Evolutionary conservation across 1,140 invertebrate genomes (phyloP), one percentile per base, ranked within the genome.

Genomic region (Diabrotica undecimpunctata): DNA sequence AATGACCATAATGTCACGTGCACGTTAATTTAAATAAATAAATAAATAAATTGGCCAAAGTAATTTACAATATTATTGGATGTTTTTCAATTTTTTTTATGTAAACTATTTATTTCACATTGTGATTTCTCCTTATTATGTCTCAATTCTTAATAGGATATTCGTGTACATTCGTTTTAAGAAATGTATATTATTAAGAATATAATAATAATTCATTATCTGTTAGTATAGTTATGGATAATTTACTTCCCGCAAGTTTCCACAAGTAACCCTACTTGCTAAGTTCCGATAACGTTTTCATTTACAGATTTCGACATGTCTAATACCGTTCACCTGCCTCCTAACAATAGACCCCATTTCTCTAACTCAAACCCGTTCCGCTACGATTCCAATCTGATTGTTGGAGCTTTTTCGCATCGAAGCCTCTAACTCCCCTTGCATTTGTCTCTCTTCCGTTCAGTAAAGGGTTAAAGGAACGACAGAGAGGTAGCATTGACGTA

Each of bases 401-500:
- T 59, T 13, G 37, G 35, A 25, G 41, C 57, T 55, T 66, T 66
- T 66, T 60, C 65, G 61, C 62, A 56, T 55, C 65, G 57, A 61
- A 61, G 60, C 60, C 65, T 66, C 62, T 54, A 64, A 67, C 59
- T 57, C 57, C 57, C 61, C 56, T 39, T 55, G 53, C 57, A 55
- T 53, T 67, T 61, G 56, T 62, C 61, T 41, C 8, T 38, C 41
- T 11, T 58, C 61, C 58, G 61, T n/a, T 13, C 10, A 36, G 7
- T n/a, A 35, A 14, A 14, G 62, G 38, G 11, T 50, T 10, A 46
- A n/a, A 55, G 25, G 14, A 13, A 55, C 39, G 52, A 70, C 35
- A 65, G 64, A 65, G 65, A 71, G 8, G 41, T 46, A 8, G 41
- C 41, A 55, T 36, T 63, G 36, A 56, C 57, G 62, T 64, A 66